Percentiles rank a stretch among this genome's conserved stretches.
Conservation (phyloP, 2,888 invertebrate species). For the Caenorhabditis zanzibari region DNA sequence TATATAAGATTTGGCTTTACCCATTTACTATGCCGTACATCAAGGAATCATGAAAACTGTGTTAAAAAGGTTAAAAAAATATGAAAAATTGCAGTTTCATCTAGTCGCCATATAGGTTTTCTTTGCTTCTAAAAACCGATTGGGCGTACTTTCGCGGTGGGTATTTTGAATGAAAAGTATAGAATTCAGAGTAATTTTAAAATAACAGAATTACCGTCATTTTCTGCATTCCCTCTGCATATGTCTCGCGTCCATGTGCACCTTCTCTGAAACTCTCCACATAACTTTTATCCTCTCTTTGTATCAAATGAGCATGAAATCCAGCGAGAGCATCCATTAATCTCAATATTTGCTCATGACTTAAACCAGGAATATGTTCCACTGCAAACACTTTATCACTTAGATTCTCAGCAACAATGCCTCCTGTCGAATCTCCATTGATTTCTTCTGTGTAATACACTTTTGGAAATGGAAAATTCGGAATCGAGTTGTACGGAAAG, state of each 20-base stretch:
- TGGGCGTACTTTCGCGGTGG: too few species aligned
- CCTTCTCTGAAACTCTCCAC: slow-evolving; percentile 41
- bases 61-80: too few species aligned
- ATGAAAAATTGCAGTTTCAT: too few species aligned
- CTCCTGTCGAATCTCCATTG: slow-evolving; percentile 31
- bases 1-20: too few species aligned
- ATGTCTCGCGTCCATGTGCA: slow-evolving; percentile 37
- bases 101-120: too few species aligned
- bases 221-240: slow-evolving; percentile 23
- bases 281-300: slow-evolving; percentile 37
- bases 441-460: slow-evolving; percentile 55
- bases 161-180: too few species aligned
- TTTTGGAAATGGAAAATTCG: slow-evolving; percentile 46
- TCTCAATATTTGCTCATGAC: slow-evolving; percentile 30
- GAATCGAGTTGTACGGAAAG: slow-evolving; percentile 25
- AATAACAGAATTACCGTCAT: slow-evolving; percentile 41
- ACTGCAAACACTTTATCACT: slow-evolving; percentile 22
- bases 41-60: too few species aligned
- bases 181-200: too few species aligned
- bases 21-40: too few species aligned
- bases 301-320: slow-evolving; percentile 30
- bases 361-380: slow-evolving; percentile 56
- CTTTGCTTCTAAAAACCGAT: too few species aligned
- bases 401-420: slow-evolving; percentile 56
- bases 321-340: slow-evolving; percentile 52